Conservation (phyloP, 2,113 vertebrate species). For the Lutjanus erythropterus region DNA sequence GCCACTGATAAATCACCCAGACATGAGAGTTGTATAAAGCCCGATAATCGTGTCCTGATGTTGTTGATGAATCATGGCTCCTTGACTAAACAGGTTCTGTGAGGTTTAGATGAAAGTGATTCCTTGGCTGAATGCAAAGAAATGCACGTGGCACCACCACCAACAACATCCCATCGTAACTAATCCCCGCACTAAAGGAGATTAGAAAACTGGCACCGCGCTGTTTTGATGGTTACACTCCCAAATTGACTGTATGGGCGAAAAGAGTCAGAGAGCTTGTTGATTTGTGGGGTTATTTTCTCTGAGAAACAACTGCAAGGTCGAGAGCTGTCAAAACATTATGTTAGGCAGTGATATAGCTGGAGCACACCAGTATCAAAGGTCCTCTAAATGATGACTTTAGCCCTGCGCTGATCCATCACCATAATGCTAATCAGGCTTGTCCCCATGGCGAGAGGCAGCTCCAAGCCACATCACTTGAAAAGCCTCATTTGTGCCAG, state of each 20-base stretch:
- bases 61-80: constrained; percentile 59
- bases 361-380: constrained; percentile 31
- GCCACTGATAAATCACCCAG: constrained; percentile 45
- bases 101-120: constrained; percentile 44
- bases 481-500: constrained; percentile 63
- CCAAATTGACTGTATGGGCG: constrained; percentile 28
- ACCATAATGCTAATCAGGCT: constrained; percentile 50
- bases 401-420: constrained; percentile 49
- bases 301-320: constrained; percentile 44
- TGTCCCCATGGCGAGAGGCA: constrained; percentile 36
- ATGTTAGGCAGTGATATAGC: constrained; percentile 25
- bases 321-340: constrained; percentile 53
- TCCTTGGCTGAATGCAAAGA: constrained; percentile 50
- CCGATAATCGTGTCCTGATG: constrained; percentile 41
- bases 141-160: constrained; percentile 22
- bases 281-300: constrained; percentile 54
- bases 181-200: constrained; percentile 61
- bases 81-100: constrained; percentile 44
- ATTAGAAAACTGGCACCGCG: constrained; percentile 57
- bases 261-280: constrained; percentile 25
- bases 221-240: constrained; percentile 38
- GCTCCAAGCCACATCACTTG: constrained; percentile 54
- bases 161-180: constrained; percentile 36
- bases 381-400: constrained; percentile 56
- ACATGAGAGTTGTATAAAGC: constrained; percentile 50